phyloP scores from a whole-genome alignment of 1,140 invertebrate genomes.

The Bombus breviceps region DNA sequence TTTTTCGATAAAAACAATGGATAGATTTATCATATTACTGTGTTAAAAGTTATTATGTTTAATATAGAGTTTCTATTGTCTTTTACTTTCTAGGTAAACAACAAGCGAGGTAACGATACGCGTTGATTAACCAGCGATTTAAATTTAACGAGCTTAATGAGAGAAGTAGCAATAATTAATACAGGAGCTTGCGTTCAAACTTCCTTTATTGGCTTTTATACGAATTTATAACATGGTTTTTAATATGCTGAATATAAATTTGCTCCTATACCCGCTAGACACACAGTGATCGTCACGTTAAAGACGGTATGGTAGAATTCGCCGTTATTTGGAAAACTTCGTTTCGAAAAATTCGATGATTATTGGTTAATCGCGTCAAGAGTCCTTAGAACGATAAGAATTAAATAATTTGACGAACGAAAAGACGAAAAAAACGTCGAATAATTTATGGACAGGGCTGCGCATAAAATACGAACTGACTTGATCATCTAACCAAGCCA shows the following conservation, averaged over 20 bases:
- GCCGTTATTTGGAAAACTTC: background rate
- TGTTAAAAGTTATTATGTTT: background rate
- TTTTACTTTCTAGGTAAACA: background rate
- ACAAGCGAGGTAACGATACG: background rate
- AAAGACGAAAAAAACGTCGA: background rate
- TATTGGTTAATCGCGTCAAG: no score
- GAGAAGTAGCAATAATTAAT: background rate
- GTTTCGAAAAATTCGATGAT: no score
- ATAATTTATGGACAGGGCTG: background rate
- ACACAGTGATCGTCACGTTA: no score
- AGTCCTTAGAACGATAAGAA: no score
- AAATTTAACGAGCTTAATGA: background rate
- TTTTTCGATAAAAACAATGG: background rate
- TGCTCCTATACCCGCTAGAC: no score
- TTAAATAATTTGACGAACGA: background rate
- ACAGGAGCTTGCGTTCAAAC: background rate
- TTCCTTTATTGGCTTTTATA: background rate
- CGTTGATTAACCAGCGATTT: background rate
- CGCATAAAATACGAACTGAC: background rate
- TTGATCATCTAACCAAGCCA: background rate
- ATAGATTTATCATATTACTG: background rate
- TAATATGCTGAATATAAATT: background rate
- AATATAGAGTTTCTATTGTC: background rate
- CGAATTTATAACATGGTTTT: no score
- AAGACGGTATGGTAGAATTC: background rate